Percentiles rank a stretch among this genome's conserved stretches.
Conservation (phyloP, 2,888 invertebrate species). For the Sinohyriopsis cumingii region DNA sequence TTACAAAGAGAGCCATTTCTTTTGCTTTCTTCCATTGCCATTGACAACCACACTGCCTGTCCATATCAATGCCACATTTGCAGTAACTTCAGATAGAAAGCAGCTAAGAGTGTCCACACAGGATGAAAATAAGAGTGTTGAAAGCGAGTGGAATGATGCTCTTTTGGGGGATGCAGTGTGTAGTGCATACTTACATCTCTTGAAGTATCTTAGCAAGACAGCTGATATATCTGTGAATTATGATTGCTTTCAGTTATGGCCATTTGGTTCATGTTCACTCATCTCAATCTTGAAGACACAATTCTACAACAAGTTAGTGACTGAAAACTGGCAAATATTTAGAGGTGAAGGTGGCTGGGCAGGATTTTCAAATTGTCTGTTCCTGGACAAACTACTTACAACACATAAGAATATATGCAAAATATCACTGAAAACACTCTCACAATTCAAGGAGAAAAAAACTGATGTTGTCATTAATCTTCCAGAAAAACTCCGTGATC, state of each 20-base stretch:
- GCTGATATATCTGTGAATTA: conserved; percentile 2
- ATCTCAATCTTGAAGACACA: neutral
- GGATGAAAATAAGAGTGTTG: conserved; percentile 48
- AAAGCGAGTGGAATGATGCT: conserved; percentile 18
- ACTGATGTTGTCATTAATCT: no score
- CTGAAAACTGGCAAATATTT: conserved; percentile 7
- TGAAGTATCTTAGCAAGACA: conserved; percentile 4
- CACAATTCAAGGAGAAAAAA: conserved; percentile 6
- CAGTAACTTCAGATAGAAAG: conserved; percentile 54
- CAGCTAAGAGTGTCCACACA: conserved; percentile 42
- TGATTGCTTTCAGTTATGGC: conserved; percentile 13
- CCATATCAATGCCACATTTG: conserved; percentile 63
- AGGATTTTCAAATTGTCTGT: conserved; percentile 4
- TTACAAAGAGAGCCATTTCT: conserved; percentile 32
- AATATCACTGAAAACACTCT: conserved; percentile 5
- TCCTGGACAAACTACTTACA: conserved; percentile 10
- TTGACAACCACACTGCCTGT: conserved; percentile 52
- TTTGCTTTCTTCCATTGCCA: conserved; percentile 55
- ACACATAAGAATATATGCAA: neutral
- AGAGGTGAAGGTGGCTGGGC: conserved; percentile 3
- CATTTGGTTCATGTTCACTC: conserved; percentile 1
- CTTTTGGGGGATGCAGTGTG: conserved; percentile 16
- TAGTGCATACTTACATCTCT: conserved; percentile 17
- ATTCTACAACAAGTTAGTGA: conserved; percentile 7
- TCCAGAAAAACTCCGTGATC: no score